Base-by-base conservation (phyloP, 2,113 vertebrate genomes). In the Anarhynchus alexandrinus region DNA sequence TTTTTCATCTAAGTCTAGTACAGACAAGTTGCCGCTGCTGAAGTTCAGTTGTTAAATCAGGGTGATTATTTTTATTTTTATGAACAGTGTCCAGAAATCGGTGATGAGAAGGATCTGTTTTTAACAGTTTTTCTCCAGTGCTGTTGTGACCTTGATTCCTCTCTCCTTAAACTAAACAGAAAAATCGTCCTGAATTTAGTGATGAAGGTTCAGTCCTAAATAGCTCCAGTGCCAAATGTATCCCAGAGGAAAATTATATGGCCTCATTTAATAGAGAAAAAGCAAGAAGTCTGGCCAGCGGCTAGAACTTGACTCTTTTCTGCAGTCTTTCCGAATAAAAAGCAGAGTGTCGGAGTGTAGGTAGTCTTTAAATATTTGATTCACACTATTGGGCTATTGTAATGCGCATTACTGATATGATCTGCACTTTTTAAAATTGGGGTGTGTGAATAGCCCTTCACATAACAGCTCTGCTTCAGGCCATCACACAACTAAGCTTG, bases 231-330 rank as follows among this genome's bases (percentile, higher is more conserved):
- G 86, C 93, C 86, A 95, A 95, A 94, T 90, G 89, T 59, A 72
- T 95, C 94, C 96, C 95, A 80, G 76, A 93, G 95, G 94, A 95
- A 95, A 93, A 91, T 88, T 89, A 86, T 90, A 96, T 77, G 71
- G 88, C 86, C 73, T 95, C 91, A 85, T 97, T 97, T 97, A 95
- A 93, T 82, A 90, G 91, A 86, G 77, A 92, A 90, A 86, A 95
- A 71, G 76, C 86, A 95, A 71, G 90, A 90, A 94, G 82, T 82
- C 64, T 86, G 87, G 86, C 88, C 86, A 81, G 72, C 80, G 90
- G 86, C 59, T 94, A 86, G 65, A 92, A 86, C 59, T 78, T 78
- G 88, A 59, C 88, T 90, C 55, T 94, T 73, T 83, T 47, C 70
- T 86, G 61, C 83, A 81, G 76, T 86, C 82, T 90, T 96, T 90